These are phyloP conservation scores for Gallinago solitaria DNA, from an alignment of 2,797 vertebrate genomes.

Conservation along the genomic window DNA sequence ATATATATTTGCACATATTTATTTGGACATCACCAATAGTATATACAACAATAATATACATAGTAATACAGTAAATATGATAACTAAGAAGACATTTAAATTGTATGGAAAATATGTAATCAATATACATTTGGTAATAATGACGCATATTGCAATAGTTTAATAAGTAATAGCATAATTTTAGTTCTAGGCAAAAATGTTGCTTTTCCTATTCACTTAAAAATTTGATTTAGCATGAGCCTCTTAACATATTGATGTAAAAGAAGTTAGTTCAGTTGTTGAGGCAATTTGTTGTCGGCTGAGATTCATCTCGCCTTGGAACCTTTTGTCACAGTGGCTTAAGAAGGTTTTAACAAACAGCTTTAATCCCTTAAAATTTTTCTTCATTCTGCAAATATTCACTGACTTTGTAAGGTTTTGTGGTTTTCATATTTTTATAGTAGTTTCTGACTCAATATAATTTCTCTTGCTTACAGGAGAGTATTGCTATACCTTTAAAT, in stretches of 20 bases:
- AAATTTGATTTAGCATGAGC: not conserved
- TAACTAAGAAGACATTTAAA: not conserved
- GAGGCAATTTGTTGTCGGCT: not conserved
- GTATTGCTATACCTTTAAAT: not conserved
- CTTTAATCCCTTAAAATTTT: not conserved
- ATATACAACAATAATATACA: not conserved
- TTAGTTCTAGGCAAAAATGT: not conserved
- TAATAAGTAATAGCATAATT: not conserved
- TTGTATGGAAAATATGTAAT: not conserved
- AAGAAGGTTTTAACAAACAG: not conserved
- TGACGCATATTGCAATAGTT: not conserved
- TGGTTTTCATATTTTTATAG: not conserved
- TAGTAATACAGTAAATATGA: not conserved
- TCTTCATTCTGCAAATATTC: not conserved
- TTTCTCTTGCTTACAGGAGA: not conserved
- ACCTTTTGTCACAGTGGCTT: not conserved
- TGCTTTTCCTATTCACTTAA: not conserved
- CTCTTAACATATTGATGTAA: rapidly evolving
- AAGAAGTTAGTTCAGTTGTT: not conserved
- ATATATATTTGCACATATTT: not conserved
- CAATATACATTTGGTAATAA: not conserved
- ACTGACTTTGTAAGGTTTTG: not conserved
- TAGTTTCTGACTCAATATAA: not conserved
- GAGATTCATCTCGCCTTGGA: not conserved
- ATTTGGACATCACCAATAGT: not conserved